Percentiles rank a stretch among this genome's conserved stretches.
phyloP scores from a whole-genome alignment of 35 echinoderm and acorn worm species.

The Heliocidaris tuberculata region DNA sequence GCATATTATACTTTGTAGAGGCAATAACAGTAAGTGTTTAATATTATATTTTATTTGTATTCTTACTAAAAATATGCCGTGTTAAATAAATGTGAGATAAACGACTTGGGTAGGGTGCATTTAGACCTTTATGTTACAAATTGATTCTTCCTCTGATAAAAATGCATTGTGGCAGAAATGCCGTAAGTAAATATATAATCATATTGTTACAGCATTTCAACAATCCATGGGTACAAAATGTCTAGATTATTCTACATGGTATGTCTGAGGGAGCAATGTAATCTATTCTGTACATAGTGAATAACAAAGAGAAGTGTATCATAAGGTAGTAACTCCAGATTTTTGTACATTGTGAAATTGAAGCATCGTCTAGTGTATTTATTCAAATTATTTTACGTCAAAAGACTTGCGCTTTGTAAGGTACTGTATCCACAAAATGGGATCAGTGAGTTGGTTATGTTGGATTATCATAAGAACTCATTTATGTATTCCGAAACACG shows the following conservation, averaged over 20 bases:
- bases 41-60: not conserved
- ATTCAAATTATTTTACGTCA: not conserved
- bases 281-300: slow-evolving; percentile 12
- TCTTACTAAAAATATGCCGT: not conserved
- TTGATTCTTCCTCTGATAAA: not conserved
- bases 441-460: not conserved
- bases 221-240: not conserved
- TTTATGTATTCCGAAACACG: not conserved
- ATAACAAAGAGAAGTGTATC: not conserved
- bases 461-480: not conserved
- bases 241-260: not conserved
- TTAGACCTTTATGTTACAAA: no score
- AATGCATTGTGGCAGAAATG: not conserved
- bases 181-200: not conserved
- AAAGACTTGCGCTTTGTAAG: not conserved
- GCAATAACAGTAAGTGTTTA: not conserved
- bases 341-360: slow-evolving; percentile 13
- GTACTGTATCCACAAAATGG: not conserved
- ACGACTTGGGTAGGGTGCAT: not conserved
- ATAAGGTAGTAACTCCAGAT: not conserved
- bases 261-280: not conserved
- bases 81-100: not conserved
- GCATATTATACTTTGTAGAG: not conserved
- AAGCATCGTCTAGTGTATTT: not conserved
- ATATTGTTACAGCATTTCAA: not conserved